A percentile compares a stretch with the other conserved stretches of the same genome.
phyloP scores from a whole-genome alignment of 2,888 invertebrate species.

The Miltochrista miniata region DNA sequence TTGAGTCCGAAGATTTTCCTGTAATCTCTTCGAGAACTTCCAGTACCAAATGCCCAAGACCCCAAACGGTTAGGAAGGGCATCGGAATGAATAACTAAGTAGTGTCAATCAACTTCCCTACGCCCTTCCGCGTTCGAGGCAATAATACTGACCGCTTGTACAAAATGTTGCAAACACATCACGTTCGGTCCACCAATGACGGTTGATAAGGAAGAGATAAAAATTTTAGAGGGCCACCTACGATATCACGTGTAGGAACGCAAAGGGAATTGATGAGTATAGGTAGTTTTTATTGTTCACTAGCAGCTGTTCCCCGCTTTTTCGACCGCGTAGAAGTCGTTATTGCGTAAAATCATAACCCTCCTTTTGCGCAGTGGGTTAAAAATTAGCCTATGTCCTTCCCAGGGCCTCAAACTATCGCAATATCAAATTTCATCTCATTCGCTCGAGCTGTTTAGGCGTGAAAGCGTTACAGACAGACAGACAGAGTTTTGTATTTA shows the following conservation, averaged over 20 bases:
- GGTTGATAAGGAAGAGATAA: conserved; percentile 41
- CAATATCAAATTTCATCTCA: no score
- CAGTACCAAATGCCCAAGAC: conserved; percentile 29
- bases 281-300: not conserved
- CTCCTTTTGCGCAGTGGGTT: no score
- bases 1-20: not conserved
- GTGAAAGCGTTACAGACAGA: no score
- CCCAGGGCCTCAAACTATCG: no score
- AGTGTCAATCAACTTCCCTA: conserved; percentile 62
- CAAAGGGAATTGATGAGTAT: conserved; percentile 8
- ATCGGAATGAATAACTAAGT: conserved; percentile 68
- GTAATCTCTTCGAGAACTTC: conserved; percentile 21
- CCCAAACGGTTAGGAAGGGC: conserved; percentile 60
- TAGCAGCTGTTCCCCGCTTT: no score
- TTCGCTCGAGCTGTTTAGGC: no score
- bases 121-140: conserved; percentile 40
- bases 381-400: no score
- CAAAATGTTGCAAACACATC: conserved; percentile 27
- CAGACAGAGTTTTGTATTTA: no score
- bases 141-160: conserved; percentile 32
- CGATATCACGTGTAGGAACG: conserved; percentile 9
- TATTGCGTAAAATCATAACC: no score
- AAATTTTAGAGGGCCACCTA: conserved; percentile 32
- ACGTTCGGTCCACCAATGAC: conserved; percentile 33
- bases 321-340: no score